Conservation (phyloP, 2,113 vertebrate species). For the Capreolus pygargus region DNA sequence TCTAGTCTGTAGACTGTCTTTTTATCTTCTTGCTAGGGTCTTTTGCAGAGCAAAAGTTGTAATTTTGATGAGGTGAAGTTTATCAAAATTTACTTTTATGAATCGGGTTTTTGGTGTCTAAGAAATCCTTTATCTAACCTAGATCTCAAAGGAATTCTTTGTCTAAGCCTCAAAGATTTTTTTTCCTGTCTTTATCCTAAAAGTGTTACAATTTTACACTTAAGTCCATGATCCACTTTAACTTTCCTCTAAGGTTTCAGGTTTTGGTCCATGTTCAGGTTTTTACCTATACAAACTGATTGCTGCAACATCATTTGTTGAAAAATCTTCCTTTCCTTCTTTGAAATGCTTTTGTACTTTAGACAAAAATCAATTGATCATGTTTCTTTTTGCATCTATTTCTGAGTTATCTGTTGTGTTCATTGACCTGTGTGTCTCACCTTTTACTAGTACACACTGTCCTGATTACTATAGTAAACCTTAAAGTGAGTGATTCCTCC, state of each 20-base stretch:
- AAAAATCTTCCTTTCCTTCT: neutral
- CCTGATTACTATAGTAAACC: neutral
- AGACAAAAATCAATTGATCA: neutral
- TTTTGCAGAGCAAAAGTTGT: neutral
- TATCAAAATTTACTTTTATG: neutral
- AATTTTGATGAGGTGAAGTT: neutral
- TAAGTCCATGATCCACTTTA: neutral
- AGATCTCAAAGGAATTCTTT: constrained; percentile 1
- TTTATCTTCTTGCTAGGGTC: neutral
- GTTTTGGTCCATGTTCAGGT: neutral
- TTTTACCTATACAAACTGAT: neutral
- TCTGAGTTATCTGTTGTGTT: neutral
- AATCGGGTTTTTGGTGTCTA: neutral
- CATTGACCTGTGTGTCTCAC: neutral
- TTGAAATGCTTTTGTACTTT: neutral
- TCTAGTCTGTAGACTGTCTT: neutral
- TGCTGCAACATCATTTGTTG: neutral
- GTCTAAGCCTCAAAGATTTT: neutral
- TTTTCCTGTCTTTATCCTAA: neutral
- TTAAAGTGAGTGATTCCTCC: neutral
- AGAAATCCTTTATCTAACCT: neutral
- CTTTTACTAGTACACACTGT: neutral
- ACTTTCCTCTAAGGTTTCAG: neutral
- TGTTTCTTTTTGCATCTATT: neutral
- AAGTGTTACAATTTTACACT: neutral